These are phyloP conservation scores for Rotaria sp. DNA, from an alignment of 2,888 invertebrate genomes.

Conservation along the genomic window DNA sequence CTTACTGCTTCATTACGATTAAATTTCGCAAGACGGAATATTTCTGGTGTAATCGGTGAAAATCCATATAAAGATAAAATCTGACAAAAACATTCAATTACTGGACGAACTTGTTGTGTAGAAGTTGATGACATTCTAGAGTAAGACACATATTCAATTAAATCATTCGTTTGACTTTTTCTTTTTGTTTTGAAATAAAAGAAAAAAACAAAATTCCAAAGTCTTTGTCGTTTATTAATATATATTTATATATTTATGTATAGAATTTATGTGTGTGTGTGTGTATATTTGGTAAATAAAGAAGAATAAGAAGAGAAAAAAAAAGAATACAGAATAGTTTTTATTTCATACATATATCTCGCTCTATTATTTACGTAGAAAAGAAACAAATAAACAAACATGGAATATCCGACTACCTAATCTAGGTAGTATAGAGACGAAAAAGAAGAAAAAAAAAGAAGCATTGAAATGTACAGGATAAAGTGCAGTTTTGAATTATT, in stretches of 20 bases:
- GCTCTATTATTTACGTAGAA: conserved; percentile 9
- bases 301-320: neutral
- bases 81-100: conserved; percentile 27
- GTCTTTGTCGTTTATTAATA: neutral
- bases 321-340: neutral
- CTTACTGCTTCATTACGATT: neutral
- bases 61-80: conserved; percentile 19
- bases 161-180: neutral
- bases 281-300: neutral
- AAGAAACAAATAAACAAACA: conserved; percentile 20
- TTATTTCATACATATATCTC: conserved; percentile 1
- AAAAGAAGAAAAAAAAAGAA: neutral
- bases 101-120: neutral
- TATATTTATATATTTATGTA: neutral
- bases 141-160: neutral
- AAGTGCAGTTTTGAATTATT: neutral
- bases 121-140: neutral
- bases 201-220: neutral
- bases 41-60: conserved; percentile 7
- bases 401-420: conserved; percentile 14
- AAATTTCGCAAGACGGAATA: neutral
- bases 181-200: neutral
- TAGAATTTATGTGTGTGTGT: neutral
- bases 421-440: neutral
- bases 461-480: neutral